Evolutionary conservation across 1,140 invertebrate genomes (phyloP).

Genomic region (Sweltsa coloradensis): DNA sequence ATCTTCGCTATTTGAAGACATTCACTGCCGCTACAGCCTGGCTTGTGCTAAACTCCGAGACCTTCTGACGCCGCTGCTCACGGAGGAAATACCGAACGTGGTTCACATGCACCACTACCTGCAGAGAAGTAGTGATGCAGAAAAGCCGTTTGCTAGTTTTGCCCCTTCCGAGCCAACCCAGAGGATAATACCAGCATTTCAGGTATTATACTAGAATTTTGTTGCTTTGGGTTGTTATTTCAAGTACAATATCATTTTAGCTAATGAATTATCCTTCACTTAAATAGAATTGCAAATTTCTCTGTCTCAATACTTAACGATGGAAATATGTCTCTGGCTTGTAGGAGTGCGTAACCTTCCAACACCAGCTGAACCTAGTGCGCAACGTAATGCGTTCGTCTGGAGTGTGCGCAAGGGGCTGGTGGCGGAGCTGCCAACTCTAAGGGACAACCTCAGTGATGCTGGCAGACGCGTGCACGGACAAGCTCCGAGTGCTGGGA

Average conservation of each 20-base stretch:
- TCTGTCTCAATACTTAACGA: no score
- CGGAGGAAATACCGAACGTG: slow-evolving; percentile 62
- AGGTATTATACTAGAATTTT: no score
- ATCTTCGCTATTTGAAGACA: slow-evolving; percentile 55
- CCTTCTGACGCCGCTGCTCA: slow-evolving; percentile 55
- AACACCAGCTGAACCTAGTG: slow-evolving; percentile 67
- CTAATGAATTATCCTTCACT: no score
- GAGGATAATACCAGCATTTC: slow-evolving; percentile 66
- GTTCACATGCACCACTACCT: slow-evolving; percentile 70
- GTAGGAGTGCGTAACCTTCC: slow-evolving; percentile 63
- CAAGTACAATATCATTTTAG: no score
- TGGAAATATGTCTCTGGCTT: no score
- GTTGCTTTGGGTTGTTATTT: no score
- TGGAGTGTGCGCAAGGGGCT: slow-evolving; percentile 41
- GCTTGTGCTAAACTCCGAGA: slow-evolving; percentile 68
- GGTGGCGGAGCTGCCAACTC: slow-evolving; percentile 1
- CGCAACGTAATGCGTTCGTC: slow-evolving; percentile 54
- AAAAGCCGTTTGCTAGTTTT: slow-evolving; percentile 37
- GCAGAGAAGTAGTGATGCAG: slow-evolving; percentile 42
- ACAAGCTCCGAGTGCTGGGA: slow-evolving; percentile 65
- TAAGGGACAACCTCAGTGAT: slow-evolving; percentile 12
- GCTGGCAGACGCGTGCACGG: slow-evolving; percentile 47
- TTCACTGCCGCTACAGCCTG: slow-evolving; percentile 71
- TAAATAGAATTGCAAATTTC: no score
- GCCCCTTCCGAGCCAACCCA: no score